Base-by-base conservation (phyloP, 2,113 vertebrate genomes). In the Noctilio leporinus region DNA sequence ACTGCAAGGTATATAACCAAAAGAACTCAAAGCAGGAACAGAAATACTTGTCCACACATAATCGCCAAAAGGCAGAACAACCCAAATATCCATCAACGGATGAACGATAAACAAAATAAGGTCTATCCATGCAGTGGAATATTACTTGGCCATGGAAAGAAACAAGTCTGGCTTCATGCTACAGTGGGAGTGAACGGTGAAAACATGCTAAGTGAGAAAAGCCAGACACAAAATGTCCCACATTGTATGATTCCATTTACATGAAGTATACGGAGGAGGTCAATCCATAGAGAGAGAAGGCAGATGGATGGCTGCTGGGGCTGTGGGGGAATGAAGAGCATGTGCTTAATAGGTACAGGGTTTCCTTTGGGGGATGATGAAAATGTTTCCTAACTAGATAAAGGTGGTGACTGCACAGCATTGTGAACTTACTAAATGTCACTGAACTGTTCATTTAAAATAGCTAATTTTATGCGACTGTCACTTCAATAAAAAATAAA, bases 131-230 rank as follows among this genome's bases (percentile, higher is more conserved):
- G 5, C 6, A 0, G 0, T 28, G 26, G 57, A 88, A 22, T 49
- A 24, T 62, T 45, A 47, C 40, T 43, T 7, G 2, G 59, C 33
- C 20, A 0, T 24, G 17, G 33, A 83, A 69, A 89, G 26, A 67
- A 86, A 77, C 1, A 7, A 30, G 30, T 1, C 1, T 24, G 11
- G n/a, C 10, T 3, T 35, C 16, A 4, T 2, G 4, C 40, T 47
- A 26, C 47, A 35, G 2, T 6, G 30, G 20, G 3, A 19, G 8
- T 5, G 30, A n/a, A 24, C 20, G 35, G 67, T 0, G 0, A 16
- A 82, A 73, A 22, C 15, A 3, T 1, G 35, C 51, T 35, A 49
- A 57, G 43, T 51, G 22, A 47, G 15, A 55, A 28, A 20, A 55
- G 35, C 19, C 24, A 19, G 45, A 15, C 49, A 19, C 33, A 7